Base-by-base conservation (phyloP, 2,888 invertebrate genomes). In the Hypomecis atomaria region DNA sequence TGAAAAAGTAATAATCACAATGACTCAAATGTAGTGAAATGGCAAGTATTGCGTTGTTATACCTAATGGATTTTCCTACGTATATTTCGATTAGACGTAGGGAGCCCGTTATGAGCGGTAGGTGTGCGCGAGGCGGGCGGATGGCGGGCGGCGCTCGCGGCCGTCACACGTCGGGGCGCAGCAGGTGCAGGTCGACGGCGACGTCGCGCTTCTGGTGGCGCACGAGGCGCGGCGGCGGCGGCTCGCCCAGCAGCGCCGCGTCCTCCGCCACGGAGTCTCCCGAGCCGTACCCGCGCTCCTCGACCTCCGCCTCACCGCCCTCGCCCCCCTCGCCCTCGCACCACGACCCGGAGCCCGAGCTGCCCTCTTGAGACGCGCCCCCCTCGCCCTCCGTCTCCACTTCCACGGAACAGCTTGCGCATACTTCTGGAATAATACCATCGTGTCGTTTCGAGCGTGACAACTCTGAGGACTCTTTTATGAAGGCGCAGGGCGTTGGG, bases 211-310 rank as follows among this genome's bases (percentile, higher is more conserved):
- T 85, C 71, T 87, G 86, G 53, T 80, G 78, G 65, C 92, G 89
- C 64, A 83, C 69, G 53, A 86, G 71, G 53, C 88, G 85, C 57
- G 86, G 83, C 62, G 78, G 77, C 49, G 79, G 86, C 50, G 80
- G 79, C 23, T 83, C 88, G 47, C 90, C 90, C 13, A 92, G 85
- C 68, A 92, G 79, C 54, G 92, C 92, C 6, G 92, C 86, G 74
- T 92, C 91, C 73, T 87, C 94, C 71, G 85, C 94, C 78, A 90
- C 83, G 55, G 93, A 93, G 81, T 93, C 93, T 1, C 88, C 93
- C 59, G 93, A 93, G 50, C 93, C 94, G 72, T 94, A 94, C 49
- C 93, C 94, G 40, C 89, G 85, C 77, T 89, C 90, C 67, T 88
- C 89, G 7, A 84, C 70, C 13, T 60, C 93, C 5, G 84, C 92